phyloP scores from a whole-genome alignment of 2,797 vertebrate genomes.

The Nannoperca australis region DNA sequence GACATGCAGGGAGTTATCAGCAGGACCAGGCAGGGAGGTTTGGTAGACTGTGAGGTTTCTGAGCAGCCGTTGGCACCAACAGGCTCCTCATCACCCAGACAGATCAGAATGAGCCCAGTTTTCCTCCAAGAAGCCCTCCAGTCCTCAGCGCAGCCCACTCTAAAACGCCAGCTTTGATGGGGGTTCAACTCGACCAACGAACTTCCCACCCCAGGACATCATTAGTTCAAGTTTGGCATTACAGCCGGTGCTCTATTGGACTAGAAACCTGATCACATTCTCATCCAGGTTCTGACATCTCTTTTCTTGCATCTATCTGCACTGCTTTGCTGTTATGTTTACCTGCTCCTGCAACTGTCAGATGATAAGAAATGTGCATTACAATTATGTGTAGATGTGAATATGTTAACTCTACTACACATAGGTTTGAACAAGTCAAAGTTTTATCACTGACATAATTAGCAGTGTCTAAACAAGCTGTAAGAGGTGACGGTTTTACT shows the following conservation, averaged over 20 bases:
- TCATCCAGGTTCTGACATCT: slow-evolving; percentile 18
- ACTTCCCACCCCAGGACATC: slow-evolving; percentile 58
- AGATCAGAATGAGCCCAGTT: slow-evolving; percentile 46
- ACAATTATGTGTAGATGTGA: neutral
- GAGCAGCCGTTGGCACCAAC: slow-evolving; percentile 25
- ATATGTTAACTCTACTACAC: neutral
- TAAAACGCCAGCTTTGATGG: slow-evolving; percentile 63
- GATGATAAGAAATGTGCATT: neutral
- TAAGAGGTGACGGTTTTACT: slow-evolving; percentile 4
- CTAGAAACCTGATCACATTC: slow-evolving; percentile 1
- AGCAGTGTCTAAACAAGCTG: neutral
- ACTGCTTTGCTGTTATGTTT: slow-evolving; percentile 1
- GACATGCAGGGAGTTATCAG: slow-evolving; percentile 20
- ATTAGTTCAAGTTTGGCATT: slow-evolving; percentile 64
- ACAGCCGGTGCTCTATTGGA: slow-evolving; percentile 50
- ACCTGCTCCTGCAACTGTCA: neutral
- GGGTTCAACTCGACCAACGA: slow-evolving; percentile 56
- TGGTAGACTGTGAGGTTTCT: slow-evolving; percentile 39
- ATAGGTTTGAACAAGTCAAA: neutral
- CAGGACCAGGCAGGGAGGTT: slow-evolving; percentile 11
- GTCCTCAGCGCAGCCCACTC: slow-evolving; percentile 38
- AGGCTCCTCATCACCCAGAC: slow-evolving; percentile 49
- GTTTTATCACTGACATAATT: neutral
- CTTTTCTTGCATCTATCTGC: slow-evolving; percentile 25
- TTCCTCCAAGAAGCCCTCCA: slow-evolving; percentile 53